These are phyloP conservation scores for Tragelaphus strepsiceros DNA, from an alignment of 2,113 vertebrate species.

Conservation along the genomic window DNA sequence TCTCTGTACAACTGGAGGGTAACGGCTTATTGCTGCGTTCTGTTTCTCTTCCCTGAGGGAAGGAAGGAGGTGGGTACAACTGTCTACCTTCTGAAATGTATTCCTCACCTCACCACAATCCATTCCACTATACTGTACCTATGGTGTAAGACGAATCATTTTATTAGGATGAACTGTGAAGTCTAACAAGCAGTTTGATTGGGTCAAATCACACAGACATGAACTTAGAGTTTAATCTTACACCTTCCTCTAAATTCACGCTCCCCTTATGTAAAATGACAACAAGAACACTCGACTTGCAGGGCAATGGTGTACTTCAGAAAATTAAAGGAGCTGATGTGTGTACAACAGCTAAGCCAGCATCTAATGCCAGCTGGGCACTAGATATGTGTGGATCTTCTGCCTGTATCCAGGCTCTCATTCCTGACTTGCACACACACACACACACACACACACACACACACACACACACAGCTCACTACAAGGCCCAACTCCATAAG, in stretches of 20 bases:
- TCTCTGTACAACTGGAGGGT: not conserved
- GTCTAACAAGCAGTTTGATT: not conserved
- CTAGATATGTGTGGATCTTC: not conserved
- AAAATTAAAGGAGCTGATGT: not conserved
- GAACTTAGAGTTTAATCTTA: not conserved
- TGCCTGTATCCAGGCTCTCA: not conserved
- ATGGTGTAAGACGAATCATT: not conserved
- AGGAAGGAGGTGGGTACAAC: accelerated
- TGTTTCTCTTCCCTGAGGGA: not conserved
- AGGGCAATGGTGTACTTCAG: not conserved
- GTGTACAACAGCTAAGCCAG: not conserved
- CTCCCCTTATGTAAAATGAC: not conserved
- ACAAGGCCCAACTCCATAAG: not conserved
- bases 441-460: not conserved
- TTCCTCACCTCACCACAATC: not conserved
- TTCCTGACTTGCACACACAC: no score
- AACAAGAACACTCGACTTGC: not conserved
- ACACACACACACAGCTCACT: not conserved
- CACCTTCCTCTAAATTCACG: not conserved
- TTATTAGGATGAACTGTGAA: not conserved
- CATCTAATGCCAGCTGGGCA: not conserved
- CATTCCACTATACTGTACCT: not conserved
- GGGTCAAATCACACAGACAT: not conserved
- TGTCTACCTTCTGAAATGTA: not conserved
- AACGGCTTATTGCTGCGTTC: not conserved